A percentile compares a stretch with the other conserved stretches of the same genome.
Conservation (phyloP, 2,113 vertebrate species). For the Lota lota region DNA sequence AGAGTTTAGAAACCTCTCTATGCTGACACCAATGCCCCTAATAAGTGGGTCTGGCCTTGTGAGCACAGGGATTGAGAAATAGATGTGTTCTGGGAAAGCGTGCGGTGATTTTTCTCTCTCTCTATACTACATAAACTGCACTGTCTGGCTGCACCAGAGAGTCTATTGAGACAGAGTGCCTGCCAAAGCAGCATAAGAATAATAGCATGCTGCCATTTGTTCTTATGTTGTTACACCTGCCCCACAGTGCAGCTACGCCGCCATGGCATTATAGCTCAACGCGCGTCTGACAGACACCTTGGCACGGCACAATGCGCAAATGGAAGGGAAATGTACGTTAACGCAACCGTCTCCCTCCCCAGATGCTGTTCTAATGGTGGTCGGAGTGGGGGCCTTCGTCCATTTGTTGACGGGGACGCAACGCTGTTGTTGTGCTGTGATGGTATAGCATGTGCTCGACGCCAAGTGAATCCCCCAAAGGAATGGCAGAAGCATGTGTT, state of each 20-base stretch:
- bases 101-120: conserved; percentile 23
- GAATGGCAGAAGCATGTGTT: too few relatives aligned
- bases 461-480: conserved; percentile 21
- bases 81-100: conserved; percentile 41
- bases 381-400: too few relatives aligned
- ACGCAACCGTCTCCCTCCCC: too few relatives aligned
- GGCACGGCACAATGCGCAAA: conserved; percentile 24
- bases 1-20: conserved; percentile 22
- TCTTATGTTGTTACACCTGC: conserved; percentile 28
- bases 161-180: conserved; percentile 61
- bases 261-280: not conserved
- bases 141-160: conserved; percentile 39
- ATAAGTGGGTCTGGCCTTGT: conserved; percentile 44
- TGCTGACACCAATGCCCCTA: conserved; percentile 23
- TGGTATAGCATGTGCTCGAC: too few relatives aligned
- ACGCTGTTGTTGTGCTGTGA: too few relatives aligned
- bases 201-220: conserved; percentile 60
- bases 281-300: conserved; percentile 24
- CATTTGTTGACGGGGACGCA: too few relatives aligned
- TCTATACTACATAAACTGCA: conserved; percentile 45
- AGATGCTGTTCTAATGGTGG: too few relatives aligned
- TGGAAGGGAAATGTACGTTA: conserved; percentile 1
- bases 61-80: conserved; percentile 41
- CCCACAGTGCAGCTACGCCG: not conserved
- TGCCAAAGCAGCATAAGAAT: conserved; percentile 56